Base-by-base conservation (phyloP, 2,113 vertebrate genomes). In the Nymphicus hollandicus region DNA sequence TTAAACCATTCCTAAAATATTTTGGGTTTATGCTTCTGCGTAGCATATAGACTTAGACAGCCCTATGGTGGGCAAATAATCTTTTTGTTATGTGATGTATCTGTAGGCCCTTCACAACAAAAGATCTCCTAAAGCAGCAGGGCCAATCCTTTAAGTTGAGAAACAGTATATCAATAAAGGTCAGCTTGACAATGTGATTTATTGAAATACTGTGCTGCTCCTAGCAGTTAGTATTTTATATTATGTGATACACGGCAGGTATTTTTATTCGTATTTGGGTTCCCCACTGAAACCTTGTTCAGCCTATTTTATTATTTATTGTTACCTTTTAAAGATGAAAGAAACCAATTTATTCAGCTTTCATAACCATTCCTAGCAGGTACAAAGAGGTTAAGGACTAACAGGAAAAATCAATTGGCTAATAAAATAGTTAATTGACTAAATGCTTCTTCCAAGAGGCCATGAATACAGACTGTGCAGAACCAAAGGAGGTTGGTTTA, bases 361-460 rank as follows among this genome's bases (percentile, higher is more conserved):
- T 96, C 94, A 70, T 93, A 95, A 96, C 93, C 73, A 96, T 97
- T 97, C 94, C 92, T 94, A 96, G 85, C 95, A 93, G 63, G 87
- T 93, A 96, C 91, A 94, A 95, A 93, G 89, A 97, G 85, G 90
- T 89, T 97, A 91, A 94, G 91, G 94, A 91, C 95, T 97, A 97
- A 83, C 87, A 95, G 89, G 91, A 95, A 97, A 97, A 98, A 98
- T 98, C 98, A 98, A 98, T 97, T 96, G 91, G 97, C 96, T 98
- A 98, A 98, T 98, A 98, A 98, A 98, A 98, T 97, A 97, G 95
- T 97, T 98, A 98, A 98, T 98, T 98, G 98, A 98, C 96, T 96
- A 97, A 97, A 97, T 95, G 96, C 89, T 97, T 91, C 72, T 97
- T 97, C 89, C 90, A 95, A 94, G 93, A 95, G 91, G 65, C 95